Evolutionary conservation across 1,140 invertebrate species (phyloP), one percentile per base, ranked within the genome.

Genomic region (Tigriopus japonicus): DNA sequence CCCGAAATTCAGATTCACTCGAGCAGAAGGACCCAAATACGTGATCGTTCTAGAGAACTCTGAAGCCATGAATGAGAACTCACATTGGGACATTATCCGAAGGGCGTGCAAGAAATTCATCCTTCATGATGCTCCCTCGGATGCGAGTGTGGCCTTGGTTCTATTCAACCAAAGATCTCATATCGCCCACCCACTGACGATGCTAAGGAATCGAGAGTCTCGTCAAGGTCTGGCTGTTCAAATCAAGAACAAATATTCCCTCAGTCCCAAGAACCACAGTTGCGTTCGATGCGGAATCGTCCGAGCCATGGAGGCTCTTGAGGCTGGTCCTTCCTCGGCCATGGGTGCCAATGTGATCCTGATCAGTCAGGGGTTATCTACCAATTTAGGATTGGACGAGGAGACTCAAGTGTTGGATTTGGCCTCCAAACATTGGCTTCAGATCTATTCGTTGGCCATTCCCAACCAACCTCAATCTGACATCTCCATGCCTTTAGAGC

Each of bases 31-130:
- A 17, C 42, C 58, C 10, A 60, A 60, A 52, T 60, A 60, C 40
- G 58, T 60, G 19, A 28, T 60, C 15, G 58, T 60, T 15, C 9
- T 60, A 6, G 58, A 60, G 42, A 60, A 60, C 42, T 60, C 58
- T 3, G 3, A 60, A 52, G 19, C 58, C 12, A 60, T 60, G 58
- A 60, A 60, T 51, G 42, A 42, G 23, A 21, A 28, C 19, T 14
- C 45, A 2, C 28, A 60, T 51, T 60, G 58, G 58, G 28, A 51
- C 42, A 14, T 52, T 7, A 60, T 60, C 15, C 41, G 58, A 14
- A 60, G 42, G n/a, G 58, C 58, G 41, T 15, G 14, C 15, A 60
- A 60, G 24, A 60, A 60, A 23, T 21, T 60, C 15, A 3, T 60
- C 12, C 21, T n/a, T 9, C 23, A 52, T 9, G 58, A 60, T 35